Percentiles rank a stretch among this genome's conserved stretches.
Conservation (phyloP, 2,797 vertebrate genomes). For the Pygocentrus nattereri region DNA sequence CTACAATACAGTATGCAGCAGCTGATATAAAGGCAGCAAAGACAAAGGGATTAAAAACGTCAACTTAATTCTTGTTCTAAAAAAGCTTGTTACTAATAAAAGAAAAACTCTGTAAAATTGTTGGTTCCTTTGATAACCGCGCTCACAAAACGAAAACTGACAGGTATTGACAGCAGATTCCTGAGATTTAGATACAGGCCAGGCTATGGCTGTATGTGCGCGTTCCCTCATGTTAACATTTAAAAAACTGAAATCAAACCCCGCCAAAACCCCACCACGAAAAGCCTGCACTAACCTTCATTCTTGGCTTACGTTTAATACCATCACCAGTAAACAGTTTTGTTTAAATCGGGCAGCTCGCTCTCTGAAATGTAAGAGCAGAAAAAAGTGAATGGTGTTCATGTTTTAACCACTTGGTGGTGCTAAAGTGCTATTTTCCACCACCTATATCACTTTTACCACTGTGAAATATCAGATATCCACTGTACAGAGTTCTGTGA, state of each 20-base stretch:
- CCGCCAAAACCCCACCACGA: too few relatives aligned
- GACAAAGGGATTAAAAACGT: too few relatives aligned
- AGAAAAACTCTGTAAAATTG: too few relatives aligned
- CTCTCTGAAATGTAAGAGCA: not conserved
- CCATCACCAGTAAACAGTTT: not conserved
- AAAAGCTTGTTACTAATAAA: too few relatives aligned
- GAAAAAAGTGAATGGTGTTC: not conserved
- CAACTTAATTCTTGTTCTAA: too few relatives aligned
- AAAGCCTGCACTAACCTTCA: too few relatives aligned
- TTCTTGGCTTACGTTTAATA: not conserved
- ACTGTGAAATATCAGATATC: not conserved
- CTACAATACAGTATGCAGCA: not conserved
- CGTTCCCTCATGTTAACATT: not conserved
- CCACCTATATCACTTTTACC: not conserved
- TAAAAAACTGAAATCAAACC: not conserved
- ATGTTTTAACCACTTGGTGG: not conserved
- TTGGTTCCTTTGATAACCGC: too few relatives aligned
- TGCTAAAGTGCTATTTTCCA: not conserved
- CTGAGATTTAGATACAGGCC: not conserved
- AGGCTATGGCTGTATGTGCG: not conserved
- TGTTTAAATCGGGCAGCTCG: not conserved
- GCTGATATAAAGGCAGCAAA: not conserved
- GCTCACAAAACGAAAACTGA: too few relatives aligned
- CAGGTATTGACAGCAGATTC: too few relatives aligned
- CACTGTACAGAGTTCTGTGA: too few relatives aligned